Conservation (phyloP, 2,113 vertebrate genomes). For the Dipodomys ordii region DNA sequence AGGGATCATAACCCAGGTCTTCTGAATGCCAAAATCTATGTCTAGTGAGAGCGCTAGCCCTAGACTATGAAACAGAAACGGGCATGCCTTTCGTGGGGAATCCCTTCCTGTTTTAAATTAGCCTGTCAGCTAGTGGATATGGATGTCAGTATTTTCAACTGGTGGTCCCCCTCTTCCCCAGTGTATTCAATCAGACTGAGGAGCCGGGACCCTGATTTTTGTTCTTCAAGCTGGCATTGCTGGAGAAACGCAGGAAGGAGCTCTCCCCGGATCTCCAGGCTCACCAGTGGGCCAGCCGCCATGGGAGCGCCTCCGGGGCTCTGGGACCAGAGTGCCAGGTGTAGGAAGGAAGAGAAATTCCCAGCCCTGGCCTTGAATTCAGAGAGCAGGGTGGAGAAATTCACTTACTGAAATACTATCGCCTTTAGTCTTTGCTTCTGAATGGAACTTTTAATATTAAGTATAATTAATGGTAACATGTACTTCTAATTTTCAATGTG, state of each 20-base stretch:
- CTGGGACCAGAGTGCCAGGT: too few relatives aligned
- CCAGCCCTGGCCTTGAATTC: neutral
- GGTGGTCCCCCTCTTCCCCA: neutral
- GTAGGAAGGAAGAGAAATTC: neutral
- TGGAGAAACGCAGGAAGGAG: too few relatives aligned
- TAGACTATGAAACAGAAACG: neutral
- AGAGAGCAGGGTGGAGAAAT: neutral
- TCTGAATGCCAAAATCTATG: too few relatives aligned
- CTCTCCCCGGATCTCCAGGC: too few relatives aligned
- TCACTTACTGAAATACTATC: fast-evolving
- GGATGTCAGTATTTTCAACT: neutral
- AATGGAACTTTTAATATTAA: neutral
- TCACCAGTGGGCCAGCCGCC: fast-evolving
- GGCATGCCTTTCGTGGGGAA: neutral
- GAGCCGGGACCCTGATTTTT: neutral
- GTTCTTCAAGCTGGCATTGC: fast-evolving
- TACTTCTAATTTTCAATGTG: too few relatives aligned
- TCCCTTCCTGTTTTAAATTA: neutral
- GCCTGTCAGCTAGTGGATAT: neutral
- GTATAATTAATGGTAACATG: too few relatives aligned
- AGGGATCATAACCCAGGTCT: too few relatives aligned
- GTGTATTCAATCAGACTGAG: fast-evolving
- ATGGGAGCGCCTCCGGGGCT: neutral
- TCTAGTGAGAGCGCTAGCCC: neutral
- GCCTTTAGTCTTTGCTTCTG: neutral